These are phyloP conservation scores for Carpatolechia fugitivella DNA, from an alignment of 2,888 invertebrate genomes.

Conservation along the genomic window DNA sequence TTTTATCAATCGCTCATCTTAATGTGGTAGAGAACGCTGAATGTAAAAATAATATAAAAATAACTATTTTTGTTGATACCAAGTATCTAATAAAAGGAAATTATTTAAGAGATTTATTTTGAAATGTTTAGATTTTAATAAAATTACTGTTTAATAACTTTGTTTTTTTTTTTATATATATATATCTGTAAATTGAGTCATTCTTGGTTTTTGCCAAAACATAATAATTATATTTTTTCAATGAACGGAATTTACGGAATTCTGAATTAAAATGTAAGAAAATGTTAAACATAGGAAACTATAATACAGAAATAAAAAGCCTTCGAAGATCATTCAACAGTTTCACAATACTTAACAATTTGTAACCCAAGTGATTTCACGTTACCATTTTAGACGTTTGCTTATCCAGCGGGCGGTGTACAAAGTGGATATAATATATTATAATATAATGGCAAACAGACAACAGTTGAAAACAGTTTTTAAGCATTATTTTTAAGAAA, in stretches of 20 bases:
- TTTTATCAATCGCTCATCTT: not conserved
- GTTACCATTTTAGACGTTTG: slow-evolving; percentile 46
- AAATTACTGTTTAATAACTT: slow-evolving; percentile 32
- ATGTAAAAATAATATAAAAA: not conserved
- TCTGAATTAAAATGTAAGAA: too few relatives aligned
- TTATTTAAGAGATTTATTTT: slow-evolving; percentile 36
- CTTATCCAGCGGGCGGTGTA: slow-evolving; percentile 37
- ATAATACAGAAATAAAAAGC: too few relatives aligned
- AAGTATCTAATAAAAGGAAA: slow-evolving; percentile 15
- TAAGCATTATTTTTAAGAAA: too few relatives aligned
- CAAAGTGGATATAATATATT: slow-evolving; percentile 40
- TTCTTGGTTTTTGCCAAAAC: too few relatives aligned
- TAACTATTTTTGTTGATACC: not conserved
- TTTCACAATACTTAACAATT: too few relatives aligned
- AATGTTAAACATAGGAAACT: too few relatives aligned
- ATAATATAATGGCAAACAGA: too few relatives aligned
- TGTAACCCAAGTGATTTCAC: too few relatives aligned
- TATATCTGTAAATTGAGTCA: too few relatives aligned
- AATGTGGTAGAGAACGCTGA: not conserved
- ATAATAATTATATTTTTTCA: not conserved
- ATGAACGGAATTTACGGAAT: too few relatives aligned
- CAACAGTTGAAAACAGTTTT: too few relatives aligned
- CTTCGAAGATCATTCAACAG: too few relatives aligned
- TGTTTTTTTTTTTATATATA: slow-evolving; percentile 2
- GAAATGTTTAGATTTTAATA: slow-evolving; percentile 36